Base-by-base conservation (phyloP, 2,797 vertebrate genomes). In the Sciaenops ocellatus region DNA sequence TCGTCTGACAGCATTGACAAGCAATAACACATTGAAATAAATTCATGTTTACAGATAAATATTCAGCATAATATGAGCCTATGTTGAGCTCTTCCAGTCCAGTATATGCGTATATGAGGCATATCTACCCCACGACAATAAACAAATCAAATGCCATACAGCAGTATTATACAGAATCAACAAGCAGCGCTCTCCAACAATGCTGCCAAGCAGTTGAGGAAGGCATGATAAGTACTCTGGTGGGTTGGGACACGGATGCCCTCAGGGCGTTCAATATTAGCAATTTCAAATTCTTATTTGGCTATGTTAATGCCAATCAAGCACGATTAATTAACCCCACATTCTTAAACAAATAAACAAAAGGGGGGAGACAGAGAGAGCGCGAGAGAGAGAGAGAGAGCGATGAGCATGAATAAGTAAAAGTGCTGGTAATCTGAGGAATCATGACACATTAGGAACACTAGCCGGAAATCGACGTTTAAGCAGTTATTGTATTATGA, bases 221-320 rank as follows among this genome's bases (percentile, higher is more conserved):
- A 90, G 86, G 87, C 90, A 90, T 89, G 87, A 91, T 91, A 94
- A 92, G 88, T 89, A 93, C 92, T 90, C 85, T 76, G 75, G 93
- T 90, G 92, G 89, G 84, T 93, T 93, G 93, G 92, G 92, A 92
- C 81, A 48, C 78, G 56, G 48, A 80, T 83, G 87, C 85, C 92
- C 82, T 85, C 51, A 24, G 81, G 89, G 85, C 52, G 63, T 78
- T 87, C 86, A 85, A 85, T 86, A 91, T 92, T 90, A 91, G 89
- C 83, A 85, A 88, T 91, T 94, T 92, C 83, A 86, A 85, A 92
- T 94, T 93, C 85, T 81, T 90, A 91, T 93, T 93, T 92, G 86
- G 83, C 91, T 92, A 90, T 93, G 91, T 83, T 93, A 91, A 93
- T 91, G 92, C 91, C 93, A 92, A 92, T 92, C 91, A 92, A 92